These are phyloP conservation scores for Chrysolina haemoptera DNA, from an alignment of 2,888 invertebrate genomes.

Conservation along the genomic window DNA sequence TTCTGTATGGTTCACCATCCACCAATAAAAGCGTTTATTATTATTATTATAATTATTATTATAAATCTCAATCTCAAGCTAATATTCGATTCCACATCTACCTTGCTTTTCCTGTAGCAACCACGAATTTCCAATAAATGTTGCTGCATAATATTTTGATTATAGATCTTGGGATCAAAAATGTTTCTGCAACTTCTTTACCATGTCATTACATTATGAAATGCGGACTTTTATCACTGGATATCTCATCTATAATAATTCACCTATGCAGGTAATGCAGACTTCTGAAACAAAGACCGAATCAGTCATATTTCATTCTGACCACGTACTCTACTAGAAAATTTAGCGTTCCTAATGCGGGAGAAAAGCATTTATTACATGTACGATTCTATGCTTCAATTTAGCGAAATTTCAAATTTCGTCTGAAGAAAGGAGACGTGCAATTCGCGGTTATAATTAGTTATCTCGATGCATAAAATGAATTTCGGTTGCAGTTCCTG, in stretches of 20 bases:
- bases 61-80: no score
- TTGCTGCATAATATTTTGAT: no score
- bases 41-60: no score
- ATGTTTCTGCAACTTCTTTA: no score
- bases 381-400: slow-evolving; percentile 16
- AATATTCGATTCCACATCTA: no score
- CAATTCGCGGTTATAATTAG: not conserved
- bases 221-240: not conserved
- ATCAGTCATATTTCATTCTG: slow-evolving; percentile 18
- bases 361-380: slow-evolving; percentile 22
- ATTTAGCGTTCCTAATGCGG: slow-evolving; percentile 21
- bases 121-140: no score
- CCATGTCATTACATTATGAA: not conserved
- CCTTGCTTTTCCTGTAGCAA: no score
- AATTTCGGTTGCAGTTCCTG: not conserved
- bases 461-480: not conserved
- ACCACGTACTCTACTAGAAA: slow-evolving; percentile 16
- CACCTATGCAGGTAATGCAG: slow-evolving; percentile 14
- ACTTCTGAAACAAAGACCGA: slow-evolving; percentile 20
- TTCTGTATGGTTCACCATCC: no score
- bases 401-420: slow-evolving; percentile 19
- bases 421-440: slow-evolving; percentile 4
- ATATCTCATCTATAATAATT: slow-evolving; percentile 14
- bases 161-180: no score
- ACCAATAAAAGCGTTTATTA: no score